phyloP scores from a whole-genome alignment of 2,888 invertebrate species.

The Disparrhopalites patrizii region DNA sequence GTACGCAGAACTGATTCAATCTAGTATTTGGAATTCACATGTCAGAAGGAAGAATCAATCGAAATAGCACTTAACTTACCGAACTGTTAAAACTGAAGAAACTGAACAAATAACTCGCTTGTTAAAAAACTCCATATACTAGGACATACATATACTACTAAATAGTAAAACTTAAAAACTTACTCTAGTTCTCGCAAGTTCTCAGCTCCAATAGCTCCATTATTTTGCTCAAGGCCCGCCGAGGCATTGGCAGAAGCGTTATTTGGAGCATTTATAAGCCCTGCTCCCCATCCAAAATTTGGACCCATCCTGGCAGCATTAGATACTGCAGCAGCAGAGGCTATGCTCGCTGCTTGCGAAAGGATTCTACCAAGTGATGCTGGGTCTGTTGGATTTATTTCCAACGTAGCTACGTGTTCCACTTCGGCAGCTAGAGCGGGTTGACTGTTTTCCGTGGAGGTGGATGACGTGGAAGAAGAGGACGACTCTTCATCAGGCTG shows the following conservation, averaged over 20 bases:
- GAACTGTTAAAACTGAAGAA: no score
- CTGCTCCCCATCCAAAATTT: background rate
- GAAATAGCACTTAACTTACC: no score
- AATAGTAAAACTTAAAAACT: background rate
- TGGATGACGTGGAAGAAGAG: slow-evolving; percentile 11
- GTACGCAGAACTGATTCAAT: no score
- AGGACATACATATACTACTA: background rate
- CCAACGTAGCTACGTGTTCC: slow-evolving; percentile 31
- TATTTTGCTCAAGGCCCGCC: no score
- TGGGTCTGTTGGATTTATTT: slow-evolving; percentile 36
- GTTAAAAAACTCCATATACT: background rate
- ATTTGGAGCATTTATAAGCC: background rate
- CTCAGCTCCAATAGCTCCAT: background rate
- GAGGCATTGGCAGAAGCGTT: background rate
- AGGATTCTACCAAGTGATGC: slow-evolving; percentile 39
- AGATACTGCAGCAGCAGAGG: slow-evolving; percentile 37
- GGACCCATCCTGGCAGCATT: slow-evolving; percentile 30
- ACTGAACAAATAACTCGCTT: no score
- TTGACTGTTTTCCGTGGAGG: no score
- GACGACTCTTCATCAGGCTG: background rate
- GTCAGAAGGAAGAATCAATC: no score
- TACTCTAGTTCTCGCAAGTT: background rate
- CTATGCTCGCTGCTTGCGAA: slow-evolving; percentile 41
- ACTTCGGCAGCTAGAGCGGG: no score
- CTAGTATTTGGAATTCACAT: no score